Percentiles rank a stretch among this genome's conserved stretches.
Evolutionary conservation across 1,140 invertebrate genomes (phyloP).

Genomic region (Hormaphis cornu): DNA sequence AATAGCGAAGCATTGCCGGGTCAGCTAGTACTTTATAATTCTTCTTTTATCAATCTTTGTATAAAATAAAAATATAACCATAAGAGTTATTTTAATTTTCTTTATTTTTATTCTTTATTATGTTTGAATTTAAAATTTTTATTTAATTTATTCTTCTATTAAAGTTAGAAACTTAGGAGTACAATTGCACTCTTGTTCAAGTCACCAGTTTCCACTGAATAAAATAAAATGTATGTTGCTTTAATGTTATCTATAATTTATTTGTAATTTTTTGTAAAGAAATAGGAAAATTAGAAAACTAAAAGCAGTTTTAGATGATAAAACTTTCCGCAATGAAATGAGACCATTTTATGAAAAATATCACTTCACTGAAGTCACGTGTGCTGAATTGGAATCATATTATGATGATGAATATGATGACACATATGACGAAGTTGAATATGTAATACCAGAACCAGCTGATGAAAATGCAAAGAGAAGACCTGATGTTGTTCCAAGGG

Average conservation of each 20-base stretch:
- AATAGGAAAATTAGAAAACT: conserved; percentile 23
- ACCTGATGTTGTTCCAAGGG: conserved; percentile 12
- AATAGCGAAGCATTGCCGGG: too few relatives aligned
- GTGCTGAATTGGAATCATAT: conserved; percentile 27
- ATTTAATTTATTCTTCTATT: too few relatives aligned
- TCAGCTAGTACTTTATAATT: too few relatives aligned
- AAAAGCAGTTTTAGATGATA: conserved; percentile 15
- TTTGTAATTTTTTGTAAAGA: not conserved
- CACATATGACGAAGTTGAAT: conserved; percentile 29
- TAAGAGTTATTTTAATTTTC: too few relatives aligned
- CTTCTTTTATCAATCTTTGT: too few relatives aligned
- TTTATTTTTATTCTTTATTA: too few relatives aligned
- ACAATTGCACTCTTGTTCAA: too few relatives aligned
- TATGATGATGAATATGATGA: conserved; percentile 30
- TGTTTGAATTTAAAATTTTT: too few relatives aligned
- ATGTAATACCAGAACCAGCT: conserved; percentile 21
- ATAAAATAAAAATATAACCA: too few relatives aligned
- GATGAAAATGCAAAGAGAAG: conserved; percentile 24
- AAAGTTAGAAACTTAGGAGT: too few relatives aligned
- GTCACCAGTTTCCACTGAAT: too few relatives aligned
- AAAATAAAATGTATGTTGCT: too few relatives aligned
- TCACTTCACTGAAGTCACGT: conserved; percentile 8
- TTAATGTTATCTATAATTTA: not conserved
- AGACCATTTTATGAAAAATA: conserved; percentile 24
- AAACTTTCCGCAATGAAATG: conserved; percentile 28